Conservation (phyloP, 2,888 invertebrate genomes). For the Spisula subtruncata region DNA sequence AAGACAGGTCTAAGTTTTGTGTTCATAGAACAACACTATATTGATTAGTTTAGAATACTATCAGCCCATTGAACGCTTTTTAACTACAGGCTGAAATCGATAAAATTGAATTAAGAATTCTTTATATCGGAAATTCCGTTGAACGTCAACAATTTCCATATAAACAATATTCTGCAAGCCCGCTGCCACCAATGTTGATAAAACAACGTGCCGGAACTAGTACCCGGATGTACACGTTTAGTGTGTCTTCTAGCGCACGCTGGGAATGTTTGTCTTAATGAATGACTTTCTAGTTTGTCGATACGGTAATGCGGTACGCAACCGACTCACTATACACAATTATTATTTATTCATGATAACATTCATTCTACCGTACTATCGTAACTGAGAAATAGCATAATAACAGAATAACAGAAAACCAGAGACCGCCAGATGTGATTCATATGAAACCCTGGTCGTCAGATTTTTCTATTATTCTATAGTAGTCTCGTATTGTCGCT, state of each 20-base stretch:
- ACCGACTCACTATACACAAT: not conserved
- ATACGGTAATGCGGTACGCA: not conserved
- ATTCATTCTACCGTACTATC: not conserved
- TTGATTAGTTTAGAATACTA: not conserved
- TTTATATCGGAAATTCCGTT: not conserved
- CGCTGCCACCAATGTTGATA: not conserved
- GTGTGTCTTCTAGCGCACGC: too few species aligned
- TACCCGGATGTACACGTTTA: too few species aligned
- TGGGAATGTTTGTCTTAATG: too few species aligned
- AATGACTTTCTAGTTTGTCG: not conserved
- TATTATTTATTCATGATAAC: slow-evolving; percentile 8
- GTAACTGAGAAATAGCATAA: too few species aligned
- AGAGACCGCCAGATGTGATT: not conserved
- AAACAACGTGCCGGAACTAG: not conserved
- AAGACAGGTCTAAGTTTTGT: too few species aligned
- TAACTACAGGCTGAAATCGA: not conserved
- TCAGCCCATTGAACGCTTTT: not conserved
- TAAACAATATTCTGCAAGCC: not conserved
- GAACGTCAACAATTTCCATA: not conserved
- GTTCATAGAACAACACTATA: not conserved
- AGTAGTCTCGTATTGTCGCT: not conserved
- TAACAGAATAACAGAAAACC: too few species aligned
- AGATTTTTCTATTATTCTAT: not conserved
- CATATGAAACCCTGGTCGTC: not conserved
- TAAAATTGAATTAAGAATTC: slow-evolving; percentile 19